Evolutionary conservation across 2,797 vertebrate species (phyloP), one percentile per base, ranked within the genome.

Genomic region (Neosilurus mollespiculum): DNA sequence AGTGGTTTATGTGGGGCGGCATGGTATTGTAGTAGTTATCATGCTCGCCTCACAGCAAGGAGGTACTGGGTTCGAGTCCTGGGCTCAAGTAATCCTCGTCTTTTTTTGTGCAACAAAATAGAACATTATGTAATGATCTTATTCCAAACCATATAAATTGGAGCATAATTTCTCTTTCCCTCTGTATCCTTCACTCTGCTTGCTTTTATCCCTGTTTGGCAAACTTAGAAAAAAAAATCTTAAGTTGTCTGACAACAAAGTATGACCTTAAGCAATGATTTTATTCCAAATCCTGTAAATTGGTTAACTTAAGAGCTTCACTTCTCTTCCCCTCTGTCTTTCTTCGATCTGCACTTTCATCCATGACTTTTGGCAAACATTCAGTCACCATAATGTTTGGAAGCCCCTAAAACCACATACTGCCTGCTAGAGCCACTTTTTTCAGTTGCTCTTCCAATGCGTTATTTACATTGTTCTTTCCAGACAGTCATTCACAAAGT

Each of bases 331-430:
- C 30, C 14, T 22, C n/a, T 11, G 11, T 54, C 81, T 56, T 24
- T 76, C 49, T 75, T 73, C 34, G 22, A 54, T 70, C 70, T 76
- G 49, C 59, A 30, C 59, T 20, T 9, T 70, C 49, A 62, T 26
- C 54, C 64, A 37, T 49, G 22, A 76, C 43, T 6, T 22, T 56
- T 81, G 78, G 78, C 51, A 75, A 70, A 26, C 2, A 1, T 51
- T 81, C 71, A 71, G 54, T 77, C 71, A 78, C 73, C 43, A 69
- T 77, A 81, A 75, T 69, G 62, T 69, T 81, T 84, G 78, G 62
- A 65, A 84, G 83, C 59, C 78, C 53, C 62, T 77, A 72, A 85
- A 77, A 64, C 56, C 64, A 78, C 67, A 18, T 22, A 65, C 65
- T 70, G 64, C 26, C 37, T 77, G 53, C 71, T 76, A 62, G 70